Evolutionary conservation across 1,140 invertebrate species (phyloP), one percentile per base, ranked within the genome.

Genomic region (Calephelis virginiensis): DNA sequence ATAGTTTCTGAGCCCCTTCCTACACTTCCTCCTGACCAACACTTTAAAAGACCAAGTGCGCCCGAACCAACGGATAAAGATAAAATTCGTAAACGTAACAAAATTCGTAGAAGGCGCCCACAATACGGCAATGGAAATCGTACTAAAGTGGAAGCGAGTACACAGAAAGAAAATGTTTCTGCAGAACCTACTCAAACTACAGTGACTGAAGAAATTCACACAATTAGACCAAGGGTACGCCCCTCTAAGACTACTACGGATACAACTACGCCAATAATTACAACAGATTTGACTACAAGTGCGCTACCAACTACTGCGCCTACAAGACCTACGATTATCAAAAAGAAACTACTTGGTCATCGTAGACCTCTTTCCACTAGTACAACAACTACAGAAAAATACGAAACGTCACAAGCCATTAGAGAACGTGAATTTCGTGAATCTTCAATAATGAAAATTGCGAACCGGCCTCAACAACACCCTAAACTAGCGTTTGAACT

Each of bases 361-460:
- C 77, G 90, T 63, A 75, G 80, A 47, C 80, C 78, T 38, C 38
- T 81, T 45, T 81, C 84, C 10, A 83, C 84, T 14, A 28, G 28
- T 28, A 72, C 83, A 9, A 82, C 84, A 11, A 72, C 83, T 13
- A 73, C 83, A 60, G 79, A 86, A 68, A 81, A 75, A 85, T 60
- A 71, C 56, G 82, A 89, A 73, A 82, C 89, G 40, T 84, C 90
- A 56, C 69, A 78, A 66, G 46, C 69, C 14, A 66, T 56, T 49
- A 78, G 69, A 64, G 77, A 81, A 53, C 70, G 82, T 13, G 81
- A 86, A 9, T 40, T 68, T 11, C 90, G 89, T 71, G 90, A 92
- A 66, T 92, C 91, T 3, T 81, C 85, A 9, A 92, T 92, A 53
- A 92, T 92, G 91, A 92, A 91, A 79, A 92, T 92, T 69, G 81